Base-by-base conservation (phyloP, 1,140 invertebrate genomes). In the Magallana ariakensis region DNA sequence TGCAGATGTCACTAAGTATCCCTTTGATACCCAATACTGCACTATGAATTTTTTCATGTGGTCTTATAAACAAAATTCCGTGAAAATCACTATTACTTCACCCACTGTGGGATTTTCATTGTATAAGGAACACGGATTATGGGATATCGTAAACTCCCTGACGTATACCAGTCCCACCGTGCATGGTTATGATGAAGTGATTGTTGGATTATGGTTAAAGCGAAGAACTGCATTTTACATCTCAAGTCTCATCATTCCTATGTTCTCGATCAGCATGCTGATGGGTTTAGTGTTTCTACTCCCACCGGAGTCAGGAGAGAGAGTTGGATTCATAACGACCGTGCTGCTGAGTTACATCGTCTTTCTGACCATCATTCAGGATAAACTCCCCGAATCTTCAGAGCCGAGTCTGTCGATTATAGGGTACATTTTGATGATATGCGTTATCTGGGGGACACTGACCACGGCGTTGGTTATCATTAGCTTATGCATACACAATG, bases 241-340 rank as follows among this genome's bases (percentile, higher is more conserved):
- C 16, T 10, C 26, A 13, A 84, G 66, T 66, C 53, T 84, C 19
- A 53, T 84, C 22, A 11, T 84, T 15, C 83, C 83, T 53, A 54
- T 84, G 53, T 46, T 22, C 15, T 7, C 66, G 13, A 54, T 84
- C 16, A 66, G 54, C 11, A 10, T 53, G 13, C n/a, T 84, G 11
- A 26, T 66, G 33, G 58, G 60, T 13, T 66, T 84, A 53, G 66
- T 84, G n/a, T 84, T 84, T 54, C n/a, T 84, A n/a, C 15, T 84
- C 0, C 83, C 83, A 4, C 60, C 83, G 0, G 83, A 84, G 11
- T 66, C 83, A 13, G 83, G 83, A 0, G 83, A 84, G 15, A 66
- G 83, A 54, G n/a, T 26, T 19, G 83, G 58, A 53, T 84, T 84
- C 53, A 11, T 16, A 11, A 84, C 83, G 4, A 54, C 83, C 3